A percentile compares a stretch with the other conserved stretches of the same genome.
Conservation (phyloP, 2,113 vertebrate genomes). For the Atlantisia rogersi region DNA sequence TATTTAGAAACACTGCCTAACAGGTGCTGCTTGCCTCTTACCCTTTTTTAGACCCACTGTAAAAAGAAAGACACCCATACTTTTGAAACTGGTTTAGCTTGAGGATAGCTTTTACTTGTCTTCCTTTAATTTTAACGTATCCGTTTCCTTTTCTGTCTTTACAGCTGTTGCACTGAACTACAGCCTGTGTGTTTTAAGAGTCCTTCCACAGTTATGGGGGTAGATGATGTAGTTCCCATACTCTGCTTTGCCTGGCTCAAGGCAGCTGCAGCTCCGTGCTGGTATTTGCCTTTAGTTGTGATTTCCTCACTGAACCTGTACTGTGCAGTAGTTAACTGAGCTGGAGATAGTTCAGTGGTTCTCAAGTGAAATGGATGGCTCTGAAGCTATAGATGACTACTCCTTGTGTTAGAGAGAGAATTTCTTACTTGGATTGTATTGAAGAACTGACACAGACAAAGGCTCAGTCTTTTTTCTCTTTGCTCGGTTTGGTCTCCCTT, state of each 20-base stretch:
- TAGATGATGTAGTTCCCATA: background rate
- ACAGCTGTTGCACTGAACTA: background rate
- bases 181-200: slow-evolving; percentile 28
- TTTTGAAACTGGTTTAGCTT: background rate
- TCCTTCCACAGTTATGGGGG: background rate
- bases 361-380: background rate
- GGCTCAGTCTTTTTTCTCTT: background rate
- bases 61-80: background rate
- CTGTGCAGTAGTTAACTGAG: background rate
- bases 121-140: slow-evolving; percentile 6
- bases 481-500: background rate
- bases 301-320: background rate
- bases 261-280: background rate
- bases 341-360: background rate
- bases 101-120: slow-evolving; percentile 1
- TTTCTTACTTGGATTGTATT: background rate
- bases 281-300: background rate
- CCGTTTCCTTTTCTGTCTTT: background rate
- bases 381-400: background rate
- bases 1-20: background rate
- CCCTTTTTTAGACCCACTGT: background rate
- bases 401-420: background rate
- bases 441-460: background rate
- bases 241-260: background rate
- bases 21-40: background rate